A percentile compares a stretch with the other conserved stretches of the same genome.
phyloP scores from a whole-genome alignment of 2,113 vertebrate genomes.

The Leptocoma aspasia region DNA sequence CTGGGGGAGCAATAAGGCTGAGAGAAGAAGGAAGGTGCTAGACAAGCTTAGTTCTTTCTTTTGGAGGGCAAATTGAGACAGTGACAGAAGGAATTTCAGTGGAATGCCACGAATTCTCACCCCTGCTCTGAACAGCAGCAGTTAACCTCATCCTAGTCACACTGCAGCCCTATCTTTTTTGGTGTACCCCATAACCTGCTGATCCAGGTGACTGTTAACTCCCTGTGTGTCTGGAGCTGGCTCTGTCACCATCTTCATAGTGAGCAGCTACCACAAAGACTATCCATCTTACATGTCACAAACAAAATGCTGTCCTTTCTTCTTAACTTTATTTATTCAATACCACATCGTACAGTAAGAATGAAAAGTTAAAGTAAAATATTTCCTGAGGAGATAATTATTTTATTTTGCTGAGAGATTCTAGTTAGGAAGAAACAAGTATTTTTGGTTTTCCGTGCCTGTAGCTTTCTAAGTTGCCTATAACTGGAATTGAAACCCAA shows the following conservation, averaged over 20 bases:
- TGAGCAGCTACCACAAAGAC: fast-evolving
- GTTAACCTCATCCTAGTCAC: background rate
- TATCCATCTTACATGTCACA: background rate
- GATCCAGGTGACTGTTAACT: background rate
- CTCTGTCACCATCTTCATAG: background rate
- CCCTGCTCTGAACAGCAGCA: background rate
- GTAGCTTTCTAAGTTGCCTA: background rate
- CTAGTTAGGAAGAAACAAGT: background rate
- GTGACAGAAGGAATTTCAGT: background rate
- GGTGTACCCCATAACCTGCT: background rate
- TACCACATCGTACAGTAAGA: background rate
- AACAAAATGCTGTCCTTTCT: background rate
- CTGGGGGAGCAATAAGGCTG: background rate
- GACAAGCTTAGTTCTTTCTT: background rate
- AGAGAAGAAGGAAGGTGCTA: background rate
- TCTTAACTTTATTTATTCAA: background rate
- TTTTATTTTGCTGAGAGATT: background rate
- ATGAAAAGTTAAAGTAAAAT: background rate
- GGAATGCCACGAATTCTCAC: background rate
- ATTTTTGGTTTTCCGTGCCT: background rate
- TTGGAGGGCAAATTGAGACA: background rate
- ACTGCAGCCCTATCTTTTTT: background rate
- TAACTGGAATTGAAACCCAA: background rate
- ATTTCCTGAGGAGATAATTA: background rate
- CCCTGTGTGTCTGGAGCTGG: background rate